Evolutionary conservation across 2,888 invertebrate genomes (phyloP), one percentile per base, ranked within the genome.

Genomic region (Mesorhabditis belari): DNA sequence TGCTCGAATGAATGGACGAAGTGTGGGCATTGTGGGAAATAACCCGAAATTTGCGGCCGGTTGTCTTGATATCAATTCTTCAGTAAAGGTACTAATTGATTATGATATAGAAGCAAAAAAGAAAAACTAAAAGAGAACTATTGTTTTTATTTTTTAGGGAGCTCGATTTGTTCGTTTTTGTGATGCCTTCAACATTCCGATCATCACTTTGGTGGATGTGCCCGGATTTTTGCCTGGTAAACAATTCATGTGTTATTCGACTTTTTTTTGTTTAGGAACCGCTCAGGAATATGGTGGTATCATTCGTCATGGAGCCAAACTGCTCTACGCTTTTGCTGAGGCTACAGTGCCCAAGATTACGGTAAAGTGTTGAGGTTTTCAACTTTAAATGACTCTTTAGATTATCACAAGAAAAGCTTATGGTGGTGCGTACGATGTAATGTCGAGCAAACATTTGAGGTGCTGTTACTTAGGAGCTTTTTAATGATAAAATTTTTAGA

Each of bases 21-120:
- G 87, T 12, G 87, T 88, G n/a, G 88, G 88, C 4, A 84, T 88
- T 71, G 86, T 88, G 50, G 88, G 85, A 44, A 88, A 88, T 81
- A 87, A 88, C 77, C 87, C 88, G 0, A 87, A 87, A 81, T 84
- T 85, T 59, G 87, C 87, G 53, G 87, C 87, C 72, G 87, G 87
- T 86, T 87, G 87, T 79, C 81, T 88, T 71, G 88, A 88, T 76
- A 88, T 88, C 68, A 87, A 88, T 76, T 83, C 87, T 0, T 87
- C 87, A 0, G 85, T 87, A 50, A 88, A 88, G 44, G 44, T 35
- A 35, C 60, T 87, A 88, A 81, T 86, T 88, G 12, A 87, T 87
- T 21, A 87, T 88, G 5, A 87, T 88, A 87, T 87, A 87, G 54
- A 86, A 87, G n/a, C n/a, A n/a, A n/a, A n/a, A n/a, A n/a, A n/a